Conservation (phyloP, 37 sponge, comb jelly and placozoan genomes). For the Theonella swinhoei region DNA sequence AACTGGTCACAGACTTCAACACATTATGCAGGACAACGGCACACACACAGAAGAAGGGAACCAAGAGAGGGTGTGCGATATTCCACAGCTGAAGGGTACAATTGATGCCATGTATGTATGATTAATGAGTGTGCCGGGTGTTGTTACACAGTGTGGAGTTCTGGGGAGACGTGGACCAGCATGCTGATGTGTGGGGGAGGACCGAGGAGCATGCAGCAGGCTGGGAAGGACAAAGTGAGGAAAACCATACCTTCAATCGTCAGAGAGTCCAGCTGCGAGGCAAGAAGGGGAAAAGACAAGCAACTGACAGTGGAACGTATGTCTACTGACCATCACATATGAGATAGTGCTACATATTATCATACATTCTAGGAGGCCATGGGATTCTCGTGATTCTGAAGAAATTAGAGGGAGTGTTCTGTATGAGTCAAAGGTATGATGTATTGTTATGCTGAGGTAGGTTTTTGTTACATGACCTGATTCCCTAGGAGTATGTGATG, state of each 20-base stretch:
- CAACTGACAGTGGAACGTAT: neutral
- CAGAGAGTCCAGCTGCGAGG: too few relatives aligned
- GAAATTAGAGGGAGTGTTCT: neutral
- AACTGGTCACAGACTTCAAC: too few relatives aligned
- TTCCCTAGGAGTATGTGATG: constrained; percentile 9
- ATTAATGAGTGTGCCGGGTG: neutral
- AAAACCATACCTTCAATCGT: too few relatives aligned
- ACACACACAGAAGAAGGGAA: too few relatives aligned
- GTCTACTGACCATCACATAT: too few relatives aligned
- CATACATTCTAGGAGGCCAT: neutral
- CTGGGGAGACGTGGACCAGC: neutral
- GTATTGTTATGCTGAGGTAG: too few relatives aligned
- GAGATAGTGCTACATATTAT: neutral
- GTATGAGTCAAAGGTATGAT: constrained; percentile 17
- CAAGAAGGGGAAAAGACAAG: neutral
- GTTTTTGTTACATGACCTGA: neutral
- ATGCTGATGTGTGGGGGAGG: neutral
- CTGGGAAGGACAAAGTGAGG: neutral
- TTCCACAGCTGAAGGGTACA: neutral
- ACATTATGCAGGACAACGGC: too few relatives aligned
- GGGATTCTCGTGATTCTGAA: neutral
- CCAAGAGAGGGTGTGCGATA: neutral
- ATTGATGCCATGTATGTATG: neutral
- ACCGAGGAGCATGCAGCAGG: neutral
- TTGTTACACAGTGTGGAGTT: neutral